Percentiles rank a stretch among this genome's conserved stretches.
phyloP scores from a whole-genome alignment of 2,888 invertebrate species.

The Scaptomyza parva region DNA sequence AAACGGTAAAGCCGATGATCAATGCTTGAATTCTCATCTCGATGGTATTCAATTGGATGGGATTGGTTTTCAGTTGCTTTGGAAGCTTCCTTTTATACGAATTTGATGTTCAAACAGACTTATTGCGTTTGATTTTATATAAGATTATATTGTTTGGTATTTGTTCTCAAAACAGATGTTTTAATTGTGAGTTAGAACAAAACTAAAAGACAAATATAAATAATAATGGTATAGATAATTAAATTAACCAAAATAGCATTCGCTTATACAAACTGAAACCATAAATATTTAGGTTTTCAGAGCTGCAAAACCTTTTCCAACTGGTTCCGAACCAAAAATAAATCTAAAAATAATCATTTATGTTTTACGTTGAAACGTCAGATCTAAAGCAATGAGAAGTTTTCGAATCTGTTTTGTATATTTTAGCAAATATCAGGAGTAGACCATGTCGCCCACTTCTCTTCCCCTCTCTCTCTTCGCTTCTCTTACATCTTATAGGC shows the following conservation, averaged over 20 bases:
- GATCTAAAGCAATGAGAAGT: slow-evolving; percentile 2
- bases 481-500: background rate
- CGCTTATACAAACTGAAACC: background rate
- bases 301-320: background rate
- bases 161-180: background rate
- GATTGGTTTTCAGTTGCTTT: background rate
- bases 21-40: background rate
- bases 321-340: background rate
- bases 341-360: background rate
- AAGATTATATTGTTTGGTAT: background rate
- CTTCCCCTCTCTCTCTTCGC: background rate
- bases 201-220: too few species aligned
- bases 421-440: slow-evolving; percentile 7
- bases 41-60: background rate
- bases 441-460: slow-evolving; percentile 2
- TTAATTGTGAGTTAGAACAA: background rate
- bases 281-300: background rate
- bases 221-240: background rate
- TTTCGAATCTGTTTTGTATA: background rate
- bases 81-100: background rate
- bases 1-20: background rate
- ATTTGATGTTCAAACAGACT: too few species aligned
- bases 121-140: too few species aligned
- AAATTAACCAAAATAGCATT: background rate
- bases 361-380: background rate